Percentiles rank a stretch among this genome's conserved stretches.
Evolutionary conservation across 2,888 invertebrate species (phyloP).

Genomic region (Coelopa pilipes): DNA sequence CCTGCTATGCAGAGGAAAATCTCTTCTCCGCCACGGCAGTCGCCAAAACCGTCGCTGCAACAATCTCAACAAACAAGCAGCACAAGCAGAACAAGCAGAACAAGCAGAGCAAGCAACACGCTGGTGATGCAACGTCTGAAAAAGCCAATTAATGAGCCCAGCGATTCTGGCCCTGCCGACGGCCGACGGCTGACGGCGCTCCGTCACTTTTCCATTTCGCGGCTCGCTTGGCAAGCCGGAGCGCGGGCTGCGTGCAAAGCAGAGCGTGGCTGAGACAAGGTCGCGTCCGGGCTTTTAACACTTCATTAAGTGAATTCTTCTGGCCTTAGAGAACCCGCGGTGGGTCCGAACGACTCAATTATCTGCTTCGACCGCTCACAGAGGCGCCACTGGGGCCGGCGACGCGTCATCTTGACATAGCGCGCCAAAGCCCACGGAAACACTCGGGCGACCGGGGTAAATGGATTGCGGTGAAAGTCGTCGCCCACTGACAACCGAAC

Average conservation of each 20-base stretch:
- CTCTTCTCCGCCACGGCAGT: too few relatives aligned
- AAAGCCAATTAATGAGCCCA: not conserved
- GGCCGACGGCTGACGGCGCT: too few relatives aligned
- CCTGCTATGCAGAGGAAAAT: too few relatives aligned
- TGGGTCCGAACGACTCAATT: not conserved
- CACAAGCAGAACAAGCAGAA: too few relatives aligned
- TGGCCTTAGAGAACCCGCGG: not conserved
- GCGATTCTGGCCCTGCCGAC: not conserved
- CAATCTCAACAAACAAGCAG: too few relatives aligned
- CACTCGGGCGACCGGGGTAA: not conserved
- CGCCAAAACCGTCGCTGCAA: too few relatives aligned
- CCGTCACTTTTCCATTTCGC: too few relatives aligned
- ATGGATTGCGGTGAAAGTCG: not conserved
- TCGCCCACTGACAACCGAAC: too few relatives aligned
- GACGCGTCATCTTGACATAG: not conserved
- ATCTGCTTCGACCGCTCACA: too few relatives aligned
- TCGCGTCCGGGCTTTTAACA: conserved; percentile 13
- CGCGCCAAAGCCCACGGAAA: not conserved
- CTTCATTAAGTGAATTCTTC: conserved; percentile 11
- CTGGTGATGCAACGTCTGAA: not conserved
- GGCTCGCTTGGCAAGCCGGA: too few relatives aligned
- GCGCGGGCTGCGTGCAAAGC: conserved; percentile 10
- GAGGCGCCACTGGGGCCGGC: not conserved
- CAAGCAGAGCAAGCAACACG: too few relatives aligned
- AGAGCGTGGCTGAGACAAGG: conserved; percentile 28